Percentiles rank a stretch among this genome's conserved stretches.
These are phyloP conservation scores for Drosophila dives DNA, from an alignment of 2,888 invertebrate species.

Conservation along the genomic window DNA sequence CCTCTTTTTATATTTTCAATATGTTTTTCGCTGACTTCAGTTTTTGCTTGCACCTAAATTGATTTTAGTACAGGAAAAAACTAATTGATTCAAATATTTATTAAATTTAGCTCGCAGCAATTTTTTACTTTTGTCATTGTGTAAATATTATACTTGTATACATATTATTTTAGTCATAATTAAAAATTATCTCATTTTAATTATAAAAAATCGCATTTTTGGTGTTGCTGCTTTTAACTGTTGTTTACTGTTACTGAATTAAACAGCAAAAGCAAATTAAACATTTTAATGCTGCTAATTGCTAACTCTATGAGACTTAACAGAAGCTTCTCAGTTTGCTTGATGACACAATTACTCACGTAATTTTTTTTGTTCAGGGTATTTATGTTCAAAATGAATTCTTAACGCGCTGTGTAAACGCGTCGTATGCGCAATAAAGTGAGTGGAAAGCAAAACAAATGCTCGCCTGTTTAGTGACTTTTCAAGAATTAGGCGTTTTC, in stretches of 20 bases:
- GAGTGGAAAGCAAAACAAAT: constrained; percentile 31
- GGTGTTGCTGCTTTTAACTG: neutral
- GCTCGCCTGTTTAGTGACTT: constrained; percentile 26
- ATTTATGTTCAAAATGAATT: constrained; percentile 50
- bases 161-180: neutral
- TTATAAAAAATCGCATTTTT: neutral
- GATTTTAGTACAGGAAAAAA: neutral
- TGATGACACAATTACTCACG: constrained; percentile 31
- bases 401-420: constrained; percentile 50
- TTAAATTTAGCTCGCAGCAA: neutral
- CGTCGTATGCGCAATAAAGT: constrained; percentile 55
- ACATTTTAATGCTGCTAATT: constrained; percentile 2
- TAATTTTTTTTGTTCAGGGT: constrained; percentile 36
- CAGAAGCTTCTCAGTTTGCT: neutral
- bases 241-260: neutral
- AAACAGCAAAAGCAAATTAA: neutral
- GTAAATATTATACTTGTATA: neutral
- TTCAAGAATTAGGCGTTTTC: constrained; percentile 41
- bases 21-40: neutral
- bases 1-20: neutral
- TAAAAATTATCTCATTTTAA: neutral
- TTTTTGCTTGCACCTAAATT: neutral
- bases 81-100: neutral
- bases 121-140: neutral
- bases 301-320: constrained; percentile 5